These are phyloP conservation scores for Paratrypauchen microcephalus DNA, from an alignment of 2,797 vertebrate genomes.

Conservation along the genomic window DNA sequence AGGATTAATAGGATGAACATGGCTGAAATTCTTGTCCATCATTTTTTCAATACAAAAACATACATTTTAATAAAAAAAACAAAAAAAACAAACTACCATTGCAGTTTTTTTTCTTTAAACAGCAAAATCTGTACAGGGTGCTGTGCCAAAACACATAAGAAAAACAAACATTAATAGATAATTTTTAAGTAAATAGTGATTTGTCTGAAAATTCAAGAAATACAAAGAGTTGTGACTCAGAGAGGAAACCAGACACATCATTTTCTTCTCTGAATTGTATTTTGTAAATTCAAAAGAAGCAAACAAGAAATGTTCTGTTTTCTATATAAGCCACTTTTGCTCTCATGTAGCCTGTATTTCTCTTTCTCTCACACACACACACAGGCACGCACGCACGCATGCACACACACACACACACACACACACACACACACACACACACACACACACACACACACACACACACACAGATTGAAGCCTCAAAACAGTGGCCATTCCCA, in stretches of 20 bases:
- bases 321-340: background rate
- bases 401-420: no score
- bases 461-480: constrained; percentile 48
- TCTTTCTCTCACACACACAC: background rate
- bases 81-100: no score
- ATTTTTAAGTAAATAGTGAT: background rate
- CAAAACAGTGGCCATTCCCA: constrained; percentile 63
- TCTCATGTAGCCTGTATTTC: background rate
- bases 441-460: constrained; percentile 6
- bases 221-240: background rate
- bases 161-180: background rate
- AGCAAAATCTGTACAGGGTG: no score
- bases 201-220: background rate
- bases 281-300: background rate
- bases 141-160: background rate
- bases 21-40: no score
- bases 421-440: background rate
- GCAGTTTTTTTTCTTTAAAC: no score
- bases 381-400: no score
- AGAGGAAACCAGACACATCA: background rate
- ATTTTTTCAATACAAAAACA: no score
- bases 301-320: background rate
- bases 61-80: no score
- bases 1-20: no score
- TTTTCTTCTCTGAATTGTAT: background rate